Percentiles rank a stretch among this genome's conserved stretches.
phyloP scores from a whole-genome alignment of 2,797 vertebrate genomes.

The Pelobates cultripes region DNA sequence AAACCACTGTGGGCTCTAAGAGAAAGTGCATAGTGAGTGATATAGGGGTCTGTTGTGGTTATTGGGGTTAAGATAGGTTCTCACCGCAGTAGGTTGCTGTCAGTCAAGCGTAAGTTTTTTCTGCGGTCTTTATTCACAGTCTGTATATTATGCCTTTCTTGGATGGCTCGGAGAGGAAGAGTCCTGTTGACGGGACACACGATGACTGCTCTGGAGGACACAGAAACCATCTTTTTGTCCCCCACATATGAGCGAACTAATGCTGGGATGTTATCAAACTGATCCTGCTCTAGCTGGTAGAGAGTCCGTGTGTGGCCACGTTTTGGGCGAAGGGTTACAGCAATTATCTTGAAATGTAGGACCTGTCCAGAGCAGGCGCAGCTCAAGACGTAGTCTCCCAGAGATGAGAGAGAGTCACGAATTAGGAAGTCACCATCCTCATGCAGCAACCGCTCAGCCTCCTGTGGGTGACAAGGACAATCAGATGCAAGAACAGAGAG shows the following conservation, averaged over 20 bases:
- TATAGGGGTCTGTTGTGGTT: not conserved
- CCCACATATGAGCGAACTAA: slow-evolving; percentile 82
- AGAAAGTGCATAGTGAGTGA: not conserved
- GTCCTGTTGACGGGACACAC: slow-evolving; percentile 77
- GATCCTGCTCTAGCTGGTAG: slow-evolving; percentile 89
- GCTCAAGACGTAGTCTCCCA: slow-evolving; percentile 79
- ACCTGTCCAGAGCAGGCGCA: slow-evolving; percentile 76
- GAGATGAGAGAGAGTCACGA: slow-evolving; percentile 70
- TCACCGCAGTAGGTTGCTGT: slow-evolving; percentile 63
- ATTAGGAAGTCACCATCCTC: slow-evolving; percentile 87
- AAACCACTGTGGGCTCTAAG: too few species aligned
- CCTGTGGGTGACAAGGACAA: slow-evolving; percentile 64
- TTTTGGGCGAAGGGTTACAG: slow-evolving; percentile 80
- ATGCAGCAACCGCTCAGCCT: slow-evolving; percentile 76
- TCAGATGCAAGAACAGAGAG: not conserved
- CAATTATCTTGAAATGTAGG: slow-evolving; percentile 87
- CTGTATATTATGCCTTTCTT: slow-evolving; percentile 63
- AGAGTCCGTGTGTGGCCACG: slow-evolving; percentile 79
- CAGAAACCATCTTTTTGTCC: slow-evolving; percentile 76
- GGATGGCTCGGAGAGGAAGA: slow-evolving; percentile 74
- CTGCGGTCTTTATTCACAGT: slow-evolving; percentile 66
- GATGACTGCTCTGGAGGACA: slow-evolving; percentile 79
- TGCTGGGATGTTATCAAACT: slow-evolving; percentile 81
- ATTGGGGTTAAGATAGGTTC: not conserved
- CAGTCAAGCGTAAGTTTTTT: slow-evolving; percentile 58